Evolutionary conservation across 53 echinoderm and acorn worm genomes (phyloP).

Genomic region (Patiria pectinifera): DNA sequence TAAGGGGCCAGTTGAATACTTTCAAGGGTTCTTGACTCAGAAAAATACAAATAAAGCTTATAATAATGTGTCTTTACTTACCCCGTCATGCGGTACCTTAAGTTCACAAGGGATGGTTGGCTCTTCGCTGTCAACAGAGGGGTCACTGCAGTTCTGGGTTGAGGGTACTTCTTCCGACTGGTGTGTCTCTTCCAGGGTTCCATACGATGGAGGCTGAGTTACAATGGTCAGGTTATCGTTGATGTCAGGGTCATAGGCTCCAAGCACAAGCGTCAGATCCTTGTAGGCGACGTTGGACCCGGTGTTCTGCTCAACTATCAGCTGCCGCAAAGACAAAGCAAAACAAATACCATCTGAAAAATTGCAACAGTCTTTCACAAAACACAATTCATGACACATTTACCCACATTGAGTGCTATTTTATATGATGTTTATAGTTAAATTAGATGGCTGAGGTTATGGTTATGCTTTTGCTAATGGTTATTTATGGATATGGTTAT

Average conservation of each 20-base stretch:
- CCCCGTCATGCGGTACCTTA: background rate
- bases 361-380: too few relatives aligned
- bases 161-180: constrained; percentile 7
- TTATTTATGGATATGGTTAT: too few relatives aligned
- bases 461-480: too few relatives aligned
- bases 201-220: constrained; percentile 34
- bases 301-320: constrained; percentile 30
- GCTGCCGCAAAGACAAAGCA: background rate
- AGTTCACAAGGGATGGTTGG: constrained; percentile 26
- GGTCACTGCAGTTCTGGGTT: background rate
- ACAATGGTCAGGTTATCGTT: constrained; percentile 31
- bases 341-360: too few relatives aligned
- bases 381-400: too few relatives aligned
- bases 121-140: background rate
- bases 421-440: too few relatives aligned
- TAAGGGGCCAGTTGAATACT: too few relatives aligned
- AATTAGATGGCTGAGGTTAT: too few relatives aligned
- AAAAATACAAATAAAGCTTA: background rate
- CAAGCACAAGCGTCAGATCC: constrained; percentile 21
- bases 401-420: too few relatives aligned
- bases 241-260: constrained; percentile 60
- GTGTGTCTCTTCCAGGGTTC: constrained; percentile 5
- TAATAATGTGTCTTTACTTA: background rate
- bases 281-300: constrained; percentile 48
- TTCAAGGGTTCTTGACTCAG: too few relatives aligned